A percentile compares a stretch with the other conserved stretches of the same genome.
Conservation (phyloP, 2,113 vertebrate genomes). For the Neotragus moschatus region DNA sequence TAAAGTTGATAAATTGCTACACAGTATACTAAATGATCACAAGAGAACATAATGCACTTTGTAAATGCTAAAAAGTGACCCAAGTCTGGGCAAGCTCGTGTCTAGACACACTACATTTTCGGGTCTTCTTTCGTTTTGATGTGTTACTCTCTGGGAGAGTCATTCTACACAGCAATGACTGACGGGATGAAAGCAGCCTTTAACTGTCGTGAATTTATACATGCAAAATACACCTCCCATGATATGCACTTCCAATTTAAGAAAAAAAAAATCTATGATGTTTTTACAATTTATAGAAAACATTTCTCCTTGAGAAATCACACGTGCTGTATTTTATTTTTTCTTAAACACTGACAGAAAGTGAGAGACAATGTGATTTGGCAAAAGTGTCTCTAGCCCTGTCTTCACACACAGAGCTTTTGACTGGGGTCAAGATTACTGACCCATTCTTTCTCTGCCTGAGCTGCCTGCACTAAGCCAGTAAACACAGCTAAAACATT, state of each 20-base stretch:
- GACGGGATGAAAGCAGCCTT: constrained; percentile 44
- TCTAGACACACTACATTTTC: not conserved
- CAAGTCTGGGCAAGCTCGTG: not conserved
- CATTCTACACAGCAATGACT: not conserved
- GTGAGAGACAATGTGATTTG: constrained; percentile 34
- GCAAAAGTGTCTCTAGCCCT: constrained; percentile 53
- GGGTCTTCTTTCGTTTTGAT: not conserved
- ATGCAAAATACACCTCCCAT: constrained; percentile 45
- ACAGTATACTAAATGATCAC: not conserved
- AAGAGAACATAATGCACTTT: not conserved
- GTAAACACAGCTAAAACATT: not conserved
- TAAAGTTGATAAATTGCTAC: not conserved
- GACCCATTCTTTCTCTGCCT: constrained; percentile 35
- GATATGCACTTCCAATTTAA: not conserved
- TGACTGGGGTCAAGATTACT: constrained; percentile 32
- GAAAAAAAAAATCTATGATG: constrained; percentile 38
- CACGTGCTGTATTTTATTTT: constrained; percentile 21
- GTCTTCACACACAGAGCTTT: not conserved
- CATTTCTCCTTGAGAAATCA: constrained; percentile 55
- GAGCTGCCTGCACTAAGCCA: constrained; percentile 42
- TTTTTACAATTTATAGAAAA: constrained; percentile 54
- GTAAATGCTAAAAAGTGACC: not conserved
- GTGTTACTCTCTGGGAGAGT: not conserved
- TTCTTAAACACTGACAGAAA: constrained; percentile 55
- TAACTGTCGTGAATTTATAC: constrained; percentile 34